Evolutionary conservation across 2,797 vertebrate genomes (phyloP).

Genomic region (Coccyzus lansbergi): DNA sequence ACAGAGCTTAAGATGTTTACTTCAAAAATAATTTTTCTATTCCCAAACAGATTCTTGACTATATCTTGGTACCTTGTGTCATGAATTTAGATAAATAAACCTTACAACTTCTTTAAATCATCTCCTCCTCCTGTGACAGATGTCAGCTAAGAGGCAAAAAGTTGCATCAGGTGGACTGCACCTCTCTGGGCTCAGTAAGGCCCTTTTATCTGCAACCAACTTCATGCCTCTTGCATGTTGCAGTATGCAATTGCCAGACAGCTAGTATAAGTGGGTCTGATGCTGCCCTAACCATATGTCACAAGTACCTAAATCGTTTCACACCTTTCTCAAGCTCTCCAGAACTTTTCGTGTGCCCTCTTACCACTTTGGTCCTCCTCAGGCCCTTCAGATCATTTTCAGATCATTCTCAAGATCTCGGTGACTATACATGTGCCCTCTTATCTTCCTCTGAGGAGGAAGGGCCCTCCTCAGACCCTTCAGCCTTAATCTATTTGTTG

Average conservation of each 20-base stretch:
- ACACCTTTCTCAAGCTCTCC: background rate
- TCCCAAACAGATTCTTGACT: background rate
- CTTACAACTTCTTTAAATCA: background rate
- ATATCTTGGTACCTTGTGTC: background rate
- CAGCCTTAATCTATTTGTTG: background rate
- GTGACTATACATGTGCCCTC: rapidly evolving
- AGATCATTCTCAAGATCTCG: background rate
- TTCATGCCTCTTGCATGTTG: background rate
- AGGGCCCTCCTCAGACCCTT: background rate
- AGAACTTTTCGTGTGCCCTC: rapidly evolving
- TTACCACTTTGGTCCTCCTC: background rate
- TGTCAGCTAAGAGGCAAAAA: background rate
- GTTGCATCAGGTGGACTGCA: background rate
- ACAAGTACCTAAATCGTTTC: background rate
- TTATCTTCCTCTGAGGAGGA: no score
- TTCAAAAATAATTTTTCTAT: background rate
- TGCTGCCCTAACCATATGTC: background rate
- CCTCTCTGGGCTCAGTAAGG: background rate
- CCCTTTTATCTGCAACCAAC: background rate
- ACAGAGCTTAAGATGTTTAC: background rate
- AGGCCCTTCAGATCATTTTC: no score
- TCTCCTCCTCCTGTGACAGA: background rate
- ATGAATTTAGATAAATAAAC: background rate
- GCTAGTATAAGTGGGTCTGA: background rate
- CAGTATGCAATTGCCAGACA: background rate